Conservation (phyloP, 2,888 invertebrate species). For the Aquatica leii region DNA sequence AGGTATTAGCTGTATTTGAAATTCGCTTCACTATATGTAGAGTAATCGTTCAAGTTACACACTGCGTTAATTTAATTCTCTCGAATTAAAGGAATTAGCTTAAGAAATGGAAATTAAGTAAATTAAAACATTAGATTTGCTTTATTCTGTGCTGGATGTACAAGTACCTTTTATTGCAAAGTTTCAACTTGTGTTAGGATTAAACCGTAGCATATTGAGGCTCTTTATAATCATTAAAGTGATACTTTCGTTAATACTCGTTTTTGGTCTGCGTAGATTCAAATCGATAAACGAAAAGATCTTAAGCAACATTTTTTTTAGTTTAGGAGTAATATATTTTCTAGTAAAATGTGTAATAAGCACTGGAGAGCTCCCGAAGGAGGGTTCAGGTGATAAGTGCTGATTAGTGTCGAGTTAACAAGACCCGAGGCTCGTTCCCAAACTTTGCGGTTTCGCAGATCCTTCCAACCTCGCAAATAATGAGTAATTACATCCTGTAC, state of each 20-base stretch:
- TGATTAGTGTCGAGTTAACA: slow-evolving; percentile 52
- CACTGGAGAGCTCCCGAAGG: slow-evolving; percentile 40
- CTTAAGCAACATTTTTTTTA: not conserved
- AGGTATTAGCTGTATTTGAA: slow-evolving; percentile 45
- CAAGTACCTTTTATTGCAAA: slow-evolving; percentile 21
- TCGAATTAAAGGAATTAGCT: slow-evolving; percentile 45
- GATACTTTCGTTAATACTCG: slow-evolving; percentile 10
- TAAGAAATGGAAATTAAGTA: slow-evolving; percentile 45
- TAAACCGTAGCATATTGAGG: slow-evolving; percentile 7
- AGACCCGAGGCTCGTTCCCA: slow-evolving; percentile 44
- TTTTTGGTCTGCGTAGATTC: not conserved
- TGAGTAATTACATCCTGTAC: slow-evolving; percentile 34
- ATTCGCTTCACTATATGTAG: slow-evolving; percentile 38
- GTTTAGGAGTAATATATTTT: slow-evolving; percentile 22
- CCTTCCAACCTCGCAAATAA: slow-evolving; percentile 37
- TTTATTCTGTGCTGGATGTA: slow-evolving; percentile 22
- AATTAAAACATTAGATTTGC: slow-evolving; percentile 34
- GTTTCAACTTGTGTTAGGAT: not conserved
- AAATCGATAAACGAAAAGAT: not conserved
- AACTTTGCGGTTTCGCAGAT: slow-evolving; percentile 35
- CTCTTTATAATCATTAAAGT: slow-evolving; percentile 26
- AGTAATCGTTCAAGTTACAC: slow-evolving; percentile 45
- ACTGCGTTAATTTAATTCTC: slow-evolving; percentile 49
- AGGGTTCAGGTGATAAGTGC: slow-evolving; percentile 52
- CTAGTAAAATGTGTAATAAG: slow-evolving; percentile 22